Evolutionary conservation across 2,797 vertebrate species (phyloP).

Genomic region (Lepilemur septentrionalis): DNA sequence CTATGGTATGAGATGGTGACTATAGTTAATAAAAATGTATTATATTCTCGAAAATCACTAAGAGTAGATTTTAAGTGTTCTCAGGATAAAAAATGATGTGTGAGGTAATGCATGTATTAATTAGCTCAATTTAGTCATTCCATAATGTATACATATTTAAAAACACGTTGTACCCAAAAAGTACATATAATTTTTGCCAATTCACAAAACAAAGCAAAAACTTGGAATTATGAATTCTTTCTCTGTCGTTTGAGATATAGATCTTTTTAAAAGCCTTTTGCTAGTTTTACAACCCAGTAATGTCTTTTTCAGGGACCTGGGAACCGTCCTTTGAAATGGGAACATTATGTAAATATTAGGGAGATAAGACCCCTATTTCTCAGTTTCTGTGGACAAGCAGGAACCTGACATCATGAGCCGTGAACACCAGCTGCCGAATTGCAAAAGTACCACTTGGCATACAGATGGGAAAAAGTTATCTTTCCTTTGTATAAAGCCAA

Average conservation of each 20-base stretch:
- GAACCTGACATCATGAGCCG: background rate
- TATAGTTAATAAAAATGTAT: background rate
- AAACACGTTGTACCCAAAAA: background rate
- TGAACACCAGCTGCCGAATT: background rate
- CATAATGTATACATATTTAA: background rate
- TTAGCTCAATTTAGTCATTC: background rate
- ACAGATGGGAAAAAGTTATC: background rate
- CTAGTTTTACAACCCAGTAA: background rate
- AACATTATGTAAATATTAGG: background rate
- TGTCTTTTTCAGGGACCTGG: background rate
- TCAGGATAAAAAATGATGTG: background rate
- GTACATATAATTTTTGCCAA: background rate
- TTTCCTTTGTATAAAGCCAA: background rate
- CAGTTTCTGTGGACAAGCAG: background rate
- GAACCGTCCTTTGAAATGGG: background rate
- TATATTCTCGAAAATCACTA: background rate
- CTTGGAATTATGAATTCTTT: background rate
- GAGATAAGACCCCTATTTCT: too few relatives aligned
- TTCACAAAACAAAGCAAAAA: background rate
- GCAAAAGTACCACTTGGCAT: background rate
- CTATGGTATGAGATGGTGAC: background rate
- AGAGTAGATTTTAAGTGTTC: background rate
- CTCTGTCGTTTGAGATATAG: background rate
- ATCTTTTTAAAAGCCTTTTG: background rate
- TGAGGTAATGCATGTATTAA: background rate